A percentile compares a stretch with the other conserved stretches of the same genome.
Conservation (phyloP, 2,113 vertebrate species). For the Charina bottae region DNA sequence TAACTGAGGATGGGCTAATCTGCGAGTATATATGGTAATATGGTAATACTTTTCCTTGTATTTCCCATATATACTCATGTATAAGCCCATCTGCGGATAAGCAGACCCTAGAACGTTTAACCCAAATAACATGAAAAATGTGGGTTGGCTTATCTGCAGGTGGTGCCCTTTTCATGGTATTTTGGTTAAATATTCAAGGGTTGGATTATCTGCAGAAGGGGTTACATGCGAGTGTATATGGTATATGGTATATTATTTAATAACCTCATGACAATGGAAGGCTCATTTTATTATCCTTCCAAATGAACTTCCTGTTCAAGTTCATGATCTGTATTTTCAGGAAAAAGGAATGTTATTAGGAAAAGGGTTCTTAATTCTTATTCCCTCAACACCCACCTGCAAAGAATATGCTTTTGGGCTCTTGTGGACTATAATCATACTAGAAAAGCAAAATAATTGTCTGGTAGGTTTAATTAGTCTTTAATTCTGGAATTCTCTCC, state of each 20-base stretch:
- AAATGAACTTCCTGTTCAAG: not conserved
- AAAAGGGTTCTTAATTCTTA: not conserved
- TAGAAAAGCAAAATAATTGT: not conserved
- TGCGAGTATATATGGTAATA: not conserved
- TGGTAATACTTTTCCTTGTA: not conserved
- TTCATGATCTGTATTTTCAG: not conserved
- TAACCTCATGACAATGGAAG: not conserved
- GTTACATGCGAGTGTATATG: not conserved
- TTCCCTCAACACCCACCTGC: not conserved
- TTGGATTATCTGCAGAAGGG: not conserved
- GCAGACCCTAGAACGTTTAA: not conserved
- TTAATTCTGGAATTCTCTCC: not conserved
- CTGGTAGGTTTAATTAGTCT: no score
- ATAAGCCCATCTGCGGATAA: not conserved
- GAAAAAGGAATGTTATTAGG: not conserved
- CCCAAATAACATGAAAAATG: not conserved
- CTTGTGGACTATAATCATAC: not conserved
- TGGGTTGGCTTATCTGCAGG: not conserved
- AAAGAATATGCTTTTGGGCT: not conserved
- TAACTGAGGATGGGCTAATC: not conserved
- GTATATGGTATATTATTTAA: not conserved
- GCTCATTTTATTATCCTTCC: not conserved
- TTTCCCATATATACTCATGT: not conserved
- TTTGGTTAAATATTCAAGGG: not conserved
- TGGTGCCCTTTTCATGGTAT: not conserved